Evolutionary conservation across 2,113 vertebrate species (phyloP), one percentile per base, ranked within the genome.

Genomic region (Uria lomvia): DNA sequence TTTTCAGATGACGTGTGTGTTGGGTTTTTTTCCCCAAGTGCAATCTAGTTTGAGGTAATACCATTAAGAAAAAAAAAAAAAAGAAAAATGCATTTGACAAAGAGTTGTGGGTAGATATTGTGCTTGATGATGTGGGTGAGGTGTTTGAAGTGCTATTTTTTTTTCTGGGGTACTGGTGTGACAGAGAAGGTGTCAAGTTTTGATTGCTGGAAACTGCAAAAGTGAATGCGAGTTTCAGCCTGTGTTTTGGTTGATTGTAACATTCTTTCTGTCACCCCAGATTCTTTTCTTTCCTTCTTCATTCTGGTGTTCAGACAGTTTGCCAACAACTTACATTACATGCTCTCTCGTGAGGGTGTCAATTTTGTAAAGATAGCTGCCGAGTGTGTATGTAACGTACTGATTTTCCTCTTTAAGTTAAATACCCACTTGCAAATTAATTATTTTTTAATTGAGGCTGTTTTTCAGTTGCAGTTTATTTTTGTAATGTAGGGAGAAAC

Each of bases 61-160:
- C 29, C 18, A 56, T 67, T 75, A 49, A 66, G 43, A 10, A 22
- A 14, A 40, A 43, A 60, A 52, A 42, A 42, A 42, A 60, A 32
- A 49, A 42, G 34, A 45, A 59, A 59, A 73, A 56, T 55, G n/a
- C 15, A 63, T 65, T 87, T 70, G 60, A 56, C 71, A 62, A 88
- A 36, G 72, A 75, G 53, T 84, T 79, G 77, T 86, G 80, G 58
- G 21, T 80, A 47, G 71, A 63, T 76, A 34, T 59, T 94, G 73
- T 91, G 72, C 53, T 91, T 80, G 70, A 60, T 89, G 79, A 34
- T 74, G 95, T 93, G 92, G 90, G 95, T 77, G 88, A 97, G 83
- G 88, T 94, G 90, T 97, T 91, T 89, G 95, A 96, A 94, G 86
- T 80, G 94, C 50, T 95, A 74, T 52, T 73, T 81, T 80, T 85